Conservation (phyloP, 2,113 vertebrate species). For the Ceuthmochares aereus region DNA sequence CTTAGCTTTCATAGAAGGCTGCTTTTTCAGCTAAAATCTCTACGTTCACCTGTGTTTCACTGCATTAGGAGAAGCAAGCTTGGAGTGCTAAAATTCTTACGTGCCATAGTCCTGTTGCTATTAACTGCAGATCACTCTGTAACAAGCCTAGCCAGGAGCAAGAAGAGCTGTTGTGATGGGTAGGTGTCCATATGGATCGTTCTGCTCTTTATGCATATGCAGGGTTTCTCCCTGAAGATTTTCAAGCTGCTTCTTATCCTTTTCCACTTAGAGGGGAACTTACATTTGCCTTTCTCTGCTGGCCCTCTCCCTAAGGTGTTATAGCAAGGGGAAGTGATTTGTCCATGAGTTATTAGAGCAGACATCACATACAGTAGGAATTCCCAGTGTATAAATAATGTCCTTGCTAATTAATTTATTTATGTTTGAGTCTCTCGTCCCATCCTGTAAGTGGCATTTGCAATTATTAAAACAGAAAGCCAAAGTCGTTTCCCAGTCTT, state of each 20-base stretch:
- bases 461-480: slow-evolving; percentile 45
- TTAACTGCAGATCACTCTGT: neutral
- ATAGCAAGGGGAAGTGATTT: slow-evolving; percentile 1
- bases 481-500: neutral
- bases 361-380: slow-evolving; percentile 55
- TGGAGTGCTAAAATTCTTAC: accelerated
- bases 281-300: neutral
- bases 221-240: neutral
- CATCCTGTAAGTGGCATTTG: neutral
- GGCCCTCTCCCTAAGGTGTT: slow-evolving; percentile 1
- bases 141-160: neutral
- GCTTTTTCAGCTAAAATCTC: neutral
- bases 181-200: neutral
- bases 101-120: neutral
- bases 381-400: slow-evolving; percentile 70
- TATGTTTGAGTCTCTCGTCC: slow-evolving; percentile 22
- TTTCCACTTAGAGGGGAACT: neutral
- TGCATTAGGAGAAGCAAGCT: neutral
- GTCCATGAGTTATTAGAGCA: slow-evolving; percentile 51
- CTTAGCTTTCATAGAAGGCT: neutral
- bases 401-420: slow-evolving; percentile 70
- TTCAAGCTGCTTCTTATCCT: slow-evolving; percentile 8
- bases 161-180: neutral
- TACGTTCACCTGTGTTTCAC: neutral
- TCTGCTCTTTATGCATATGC: neutral